phyloP scores from a whole-genome alignment of 2,888 invertebrate species.

The Ditula angustiorana region DNA sequence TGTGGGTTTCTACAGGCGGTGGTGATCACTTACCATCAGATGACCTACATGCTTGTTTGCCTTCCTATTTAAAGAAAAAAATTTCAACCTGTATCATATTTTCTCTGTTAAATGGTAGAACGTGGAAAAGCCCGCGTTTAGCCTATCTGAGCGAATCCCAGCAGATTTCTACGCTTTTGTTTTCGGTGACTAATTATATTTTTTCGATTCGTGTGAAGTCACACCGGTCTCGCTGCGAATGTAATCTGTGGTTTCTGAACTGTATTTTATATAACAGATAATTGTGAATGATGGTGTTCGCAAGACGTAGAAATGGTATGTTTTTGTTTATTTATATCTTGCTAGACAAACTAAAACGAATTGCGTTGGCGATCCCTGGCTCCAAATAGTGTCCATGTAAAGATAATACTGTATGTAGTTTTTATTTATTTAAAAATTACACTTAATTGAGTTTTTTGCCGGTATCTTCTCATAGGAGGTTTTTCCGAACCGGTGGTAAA shows the following conservation, averaged over 20 bases:
- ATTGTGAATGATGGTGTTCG: constrained; percentile 12
- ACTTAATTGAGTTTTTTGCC: too few species aligned
- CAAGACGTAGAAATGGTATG: constrained; percentile 7
- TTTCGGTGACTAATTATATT: constrained; percentile 1
- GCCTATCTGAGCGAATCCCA: background rate
- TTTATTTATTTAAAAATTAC: too few species aligned
- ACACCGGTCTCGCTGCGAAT: background rate
- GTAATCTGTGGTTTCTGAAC: background rate
- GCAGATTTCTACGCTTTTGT: background rate
- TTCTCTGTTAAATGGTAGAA: background rate
- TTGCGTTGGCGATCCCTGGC: too few species aligned
- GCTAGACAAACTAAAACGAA: background rate
- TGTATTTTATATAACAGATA: background rate
- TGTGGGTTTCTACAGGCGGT: too few species aligned
- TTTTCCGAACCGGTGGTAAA: too few species aligned
- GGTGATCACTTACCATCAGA: too few species aligned
- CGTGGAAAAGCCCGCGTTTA: background rate
- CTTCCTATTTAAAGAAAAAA: background rate
- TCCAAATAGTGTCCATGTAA: too few species aligned
- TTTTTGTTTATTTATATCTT: constrained; percentile 13
- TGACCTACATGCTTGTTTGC: too few species aligned
- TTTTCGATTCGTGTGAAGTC: background rate
- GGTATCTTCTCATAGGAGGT: too few species aligned
- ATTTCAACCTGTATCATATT: too few species aligned
- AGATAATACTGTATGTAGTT: too few species aligned